Evolutionary conservation across 2,888 invertebrate species (phyloP), one percentile per base, ranked within the genome.

Genomic region (Tuta absoluta): DNA sequence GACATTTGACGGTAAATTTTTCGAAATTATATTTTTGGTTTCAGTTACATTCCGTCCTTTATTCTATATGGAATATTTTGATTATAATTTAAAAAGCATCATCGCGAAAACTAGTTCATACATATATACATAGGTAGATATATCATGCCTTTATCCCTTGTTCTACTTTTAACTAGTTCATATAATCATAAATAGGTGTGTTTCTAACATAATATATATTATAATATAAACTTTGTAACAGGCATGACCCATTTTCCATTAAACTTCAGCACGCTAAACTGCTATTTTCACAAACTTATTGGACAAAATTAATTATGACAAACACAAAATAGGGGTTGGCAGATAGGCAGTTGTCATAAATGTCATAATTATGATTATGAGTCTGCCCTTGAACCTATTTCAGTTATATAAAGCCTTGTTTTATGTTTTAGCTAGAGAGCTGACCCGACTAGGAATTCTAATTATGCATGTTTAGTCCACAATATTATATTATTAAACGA

Each of bases 281-380:
- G 45, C 45, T 45, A 7, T 45, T 41, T 41, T 45, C 4, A 17
- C 17, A 17, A 45, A 45, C 17, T 45, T 17, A 45, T 45, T 45
- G n/a, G 45, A 45, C 45, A 4, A 17, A 45, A 45, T 45, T 45
- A 45, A 45, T 45, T 45, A 45, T 11, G 45, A 45, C 45, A 45
- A 45, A n/a, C 45, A 45, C 45, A 45, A 45, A 45, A 45, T 45
- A 5, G 4, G 45, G 45, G 45, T 45, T 17, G 45, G 17, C 45
- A 45, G n/a, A 45, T 33, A 33, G 33, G 33, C 45, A 17, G 45
- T 37, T 11, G 12, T 11, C 4, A 17, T 4, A 45, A 5, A 1
- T n/a, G 45, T 17, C 45, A 45, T 45, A n/a, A 45, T 7, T 45
- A 45, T 45, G 7, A n/a, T n/a, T 17, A 45, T 45, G 14, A 14